Base-by-base conservation (phyloP, 2,888 invertebrate species). In the Euplexia lucipara region DNA sequence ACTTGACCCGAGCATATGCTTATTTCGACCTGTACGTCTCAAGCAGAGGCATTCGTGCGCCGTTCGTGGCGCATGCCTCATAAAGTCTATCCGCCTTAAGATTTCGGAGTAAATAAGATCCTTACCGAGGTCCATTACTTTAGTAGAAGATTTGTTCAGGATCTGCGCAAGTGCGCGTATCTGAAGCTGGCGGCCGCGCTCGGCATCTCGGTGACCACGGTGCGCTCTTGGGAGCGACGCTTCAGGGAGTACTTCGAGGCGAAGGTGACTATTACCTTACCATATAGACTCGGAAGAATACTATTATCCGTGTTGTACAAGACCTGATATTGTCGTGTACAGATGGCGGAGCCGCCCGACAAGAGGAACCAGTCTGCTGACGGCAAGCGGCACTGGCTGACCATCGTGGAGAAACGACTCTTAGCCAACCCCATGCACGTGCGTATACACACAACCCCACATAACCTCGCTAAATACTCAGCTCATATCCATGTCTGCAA, bases 221-320 rank as follows among this genome's bases (percentile, higher is more conserved):
- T 12, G 26, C 53, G 53, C 16, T 0, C 12, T 0, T 74, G 74
- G 60, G 78, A 78, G 53, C 30, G 6, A 0, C 58, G 53, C 10
- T 64, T 75, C 39, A 20, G 74, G 22, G 14, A 10, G 0, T 52
- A 64, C 41, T 18, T 63, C 20, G 30, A 54, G 16, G 18, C 26
- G n/a, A 63, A 63, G 67, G 62, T 63, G 26, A 63, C 18, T 47
- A 26, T 18, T 26, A 14, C 20, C 16, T 14, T 26, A 20, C 0
- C 1, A 39, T 18, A 39, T n/a, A 30, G 37, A n/a, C 8, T 26
- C 14, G 14, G 22, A n/a, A 8, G 22, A 9, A 2, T 14, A 12
- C 20, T 51, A 34, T 32, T 32, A 12, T n/a, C 1, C 42, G 3
- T 51, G 22, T 52, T n/a, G 54, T 54, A n/a, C 37, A n/a, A 18